Percentiles rank a stretch among this genome's conserved stretches.
Evolutionary conservation across 2,888 invertebrate genomes (phyloP).

Genomic region (Allygus modestus): DNA sequence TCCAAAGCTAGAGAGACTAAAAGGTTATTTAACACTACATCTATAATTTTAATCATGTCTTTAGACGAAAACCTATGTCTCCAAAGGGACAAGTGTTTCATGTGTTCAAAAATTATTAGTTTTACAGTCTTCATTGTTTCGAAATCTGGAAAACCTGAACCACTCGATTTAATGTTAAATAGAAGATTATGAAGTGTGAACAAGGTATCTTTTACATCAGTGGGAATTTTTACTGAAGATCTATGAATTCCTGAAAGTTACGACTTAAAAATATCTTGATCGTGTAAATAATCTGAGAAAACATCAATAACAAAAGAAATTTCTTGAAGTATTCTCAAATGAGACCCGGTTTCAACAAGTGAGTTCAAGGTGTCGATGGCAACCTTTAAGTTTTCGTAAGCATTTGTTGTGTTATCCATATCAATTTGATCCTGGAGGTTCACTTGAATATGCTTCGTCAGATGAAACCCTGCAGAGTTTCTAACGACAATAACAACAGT

Average conservation of each 20-base stretch:
- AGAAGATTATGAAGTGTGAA: background rate
- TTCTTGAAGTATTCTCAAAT: background rate
- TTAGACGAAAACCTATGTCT: no score
- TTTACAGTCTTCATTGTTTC: background rate
- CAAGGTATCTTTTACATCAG: background rate
- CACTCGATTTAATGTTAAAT: background rate
- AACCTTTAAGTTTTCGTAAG: no score
- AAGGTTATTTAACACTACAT: background rate
- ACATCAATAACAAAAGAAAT: background rate
- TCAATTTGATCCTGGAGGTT: no score
- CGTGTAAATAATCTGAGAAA: background rate
- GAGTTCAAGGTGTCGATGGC: no score
- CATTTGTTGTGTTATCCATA: no score
- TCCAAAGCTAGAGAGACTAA: background rate
- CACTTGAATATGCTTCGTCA: no score
- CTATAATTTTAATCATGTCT: background rate
- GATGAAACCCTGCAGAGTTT: no score
- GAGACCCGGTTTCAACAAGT: background rate
- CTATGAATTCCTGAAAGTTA: background rate
- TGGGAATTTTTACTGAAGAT: background rate
- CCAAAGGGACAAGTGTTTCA: background rate
- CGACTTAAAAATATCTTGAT: background rate
- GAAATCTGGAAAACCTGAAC: background rate
- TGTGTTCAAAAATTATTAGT: background rate
- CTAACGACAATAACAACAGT: no score